Percentiles rank a stretch among this genome's conserved stretches.
These are phyloP conservation scores for Polyommatus iphigenia DNA, from an alignment of 2,888 invertebrate genomes.

Conservation along the genomic window DNA sequence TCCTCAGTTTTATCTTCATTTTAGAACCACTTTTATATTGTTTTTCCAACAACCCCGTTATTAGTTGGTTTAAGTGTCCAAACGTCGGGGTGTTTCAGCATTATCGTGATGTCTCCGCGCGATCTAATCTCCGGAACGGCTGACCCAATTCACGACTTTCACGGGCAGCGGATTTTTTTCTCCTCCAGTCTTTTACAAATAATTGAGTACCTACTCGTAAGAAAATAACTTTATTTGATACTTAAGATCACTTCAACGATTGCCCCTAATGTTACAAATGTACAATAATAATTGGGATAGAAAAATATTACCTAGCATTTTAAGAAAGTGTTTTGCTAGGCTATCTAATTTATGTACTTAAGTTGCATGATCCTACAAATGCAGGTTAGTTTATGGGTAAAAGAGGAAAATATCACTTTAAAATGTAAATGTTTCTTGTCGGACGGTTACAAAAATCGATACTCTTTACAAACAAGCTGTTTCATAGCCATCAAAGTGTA, in stretches of 20 bases:
- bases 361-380: too few relatives aligned
- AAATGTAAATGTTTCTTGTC: background rate
- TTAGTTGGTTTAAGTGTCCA: slow-evolving; percentile 16
- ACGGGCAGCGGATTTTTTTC: background rate
- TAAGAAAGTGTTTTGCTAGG: too few relatives aligned
- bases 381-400: background rate
- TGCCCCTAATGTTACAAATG: background rate
- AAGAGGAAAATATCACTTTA: background rate
- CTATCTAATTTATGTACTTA: too few relatives aligned
- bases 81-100: background rate
- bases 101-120: slow-evolving; percentile 11
- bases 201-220: background rate
- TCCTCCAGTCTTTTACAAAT: background rate
- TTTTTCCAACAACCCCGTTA: background rate
- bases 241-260: background rate
- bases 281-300: background rate
- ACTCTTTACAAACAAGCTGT: background rate
- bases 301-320: background rate
- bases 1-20: background rate
- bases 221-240: background rate
- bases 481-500: background rate
- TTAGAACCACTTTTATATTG: background rate
- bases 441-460: background rate
- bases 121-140: slow-evolving; percentile 4
- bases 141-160: slow-evolving; percentile 6